Conservation (phyloP, 2,113 vertebrate species). For the Merops nubicus region DNA sequence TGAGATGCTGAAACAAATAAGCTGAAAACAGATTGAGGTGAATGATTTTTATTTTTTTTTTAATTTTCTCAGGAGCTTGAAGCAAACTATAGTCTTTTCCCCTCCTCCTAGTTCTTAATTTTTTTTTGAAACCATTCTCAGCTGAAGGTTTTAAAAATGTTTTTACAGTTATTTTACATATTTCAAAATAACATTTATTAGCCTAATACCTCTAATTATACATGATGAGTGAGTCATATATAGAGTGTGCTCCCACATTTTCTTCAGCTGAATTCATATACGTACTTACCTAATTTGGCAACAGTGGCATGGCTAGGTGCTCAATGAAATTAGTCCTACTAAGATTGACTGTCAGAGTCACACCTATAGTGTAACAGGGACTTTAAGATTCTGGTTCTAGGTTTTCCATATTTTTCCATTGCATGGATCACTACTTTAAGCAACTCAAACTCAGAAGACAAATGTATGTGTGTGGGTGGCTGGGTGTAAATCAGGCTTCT, state of each 20-base stretch:
- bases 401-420: not conserved
- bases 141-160: slow-evolving; percentile 12
- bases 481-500: not conserved
- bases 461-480: accelerated
- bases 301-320: not conserved
- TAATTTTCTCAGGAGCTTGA: not conserved
- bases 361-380: not conserved
- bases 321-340: slow-evolving; percentile 12
- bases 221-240: slow-evolving; percentile 19
- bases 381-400: not conserved
- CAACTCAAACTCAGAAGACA: not conserved
- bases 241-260: slow-evolving; percentile 14
- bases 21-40: not conserved
- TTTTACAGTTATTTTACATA: slow-evolving; percentile 21
- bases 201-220: slow-evolving; percentile 30
- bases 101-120: not conserved
- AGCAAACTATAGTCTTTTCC: not conserved
- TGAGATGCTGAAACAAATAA: not conserved
- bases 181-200: slow-evolving; percentile 58
- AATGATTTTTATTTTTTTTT: not conserved
- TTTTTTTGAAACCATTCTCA: not conserved
- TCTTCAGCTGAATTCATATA: not conserved
- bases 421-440: not conserved
- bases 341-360: not conserved
- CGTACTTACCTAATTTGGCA: slow-evolving; percentile 1